Percentiles rank a stretch among this genome's conserved stretches.
Evolutionary conservation across 2,113 vertebrate genomes (phyloP).

Genomic region (Corythaeola cristata): DNA sequence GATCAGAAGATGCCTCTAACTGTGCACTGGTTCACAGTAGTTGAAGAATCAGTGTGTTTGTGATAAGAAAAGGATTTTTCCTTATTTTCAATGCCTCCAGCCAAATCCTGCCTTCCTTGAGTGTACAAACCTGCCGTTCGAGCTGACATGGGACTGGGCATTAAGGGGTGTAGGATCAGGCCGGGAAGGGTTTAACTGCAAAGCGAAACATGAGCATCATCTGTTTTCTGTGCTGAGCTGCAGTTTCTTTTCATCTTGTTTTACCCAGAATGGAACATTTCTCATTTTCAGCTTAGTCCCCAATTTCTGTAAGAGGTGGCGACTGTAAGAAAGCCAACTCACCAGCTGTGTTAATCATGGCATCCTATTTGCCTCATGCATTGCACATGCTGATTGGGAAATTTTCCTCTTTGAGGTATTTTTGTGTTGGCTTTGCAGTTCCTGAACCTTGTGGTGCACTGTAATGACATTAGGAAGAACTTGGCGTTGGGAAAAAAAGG

Average conservation of each 20-base stretch:
- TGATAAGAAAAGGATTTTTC: not conserved
- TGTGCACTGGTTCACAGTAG: not conserved
- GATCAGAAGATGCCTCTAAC: not conserved
- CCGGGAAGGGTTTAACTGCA: not conserved
- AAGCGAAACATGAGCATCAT: not conserved
- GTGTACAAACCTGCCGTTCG: not conserved
- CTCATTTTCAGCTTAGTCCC: not conserved
- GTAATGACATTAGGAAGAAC: not conserved
- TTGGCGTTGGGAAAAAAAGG: not conserved
- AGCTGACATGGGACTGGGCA: not conserved
- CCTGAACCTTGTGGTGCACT: not conserved
- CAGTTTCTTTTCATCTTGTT: not conserved
- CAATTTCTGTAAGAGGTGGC: not conserved
- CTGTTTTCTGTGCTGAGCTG: not conserved
- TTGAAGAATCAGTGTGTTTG: not conserved
- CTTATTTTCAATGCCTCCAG: not conserved
- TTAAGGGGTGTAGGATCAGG: not conserved
- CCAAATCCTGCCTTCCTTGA: not conserved
- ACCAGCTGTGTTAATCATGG: not conserved
- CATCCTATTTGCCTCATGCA: not conserved
- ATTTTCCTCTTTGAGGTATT: not conserved
- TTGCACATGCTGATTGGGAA: not conserved
- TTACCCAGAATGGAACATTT: not conserved
- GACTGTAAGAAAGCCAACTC: not conserved
- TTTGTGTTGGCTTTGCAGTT: not conserved